Conservation (phyloP, 2,888 invertebrate genomes). For the Dasypogon diadema region DNA sequence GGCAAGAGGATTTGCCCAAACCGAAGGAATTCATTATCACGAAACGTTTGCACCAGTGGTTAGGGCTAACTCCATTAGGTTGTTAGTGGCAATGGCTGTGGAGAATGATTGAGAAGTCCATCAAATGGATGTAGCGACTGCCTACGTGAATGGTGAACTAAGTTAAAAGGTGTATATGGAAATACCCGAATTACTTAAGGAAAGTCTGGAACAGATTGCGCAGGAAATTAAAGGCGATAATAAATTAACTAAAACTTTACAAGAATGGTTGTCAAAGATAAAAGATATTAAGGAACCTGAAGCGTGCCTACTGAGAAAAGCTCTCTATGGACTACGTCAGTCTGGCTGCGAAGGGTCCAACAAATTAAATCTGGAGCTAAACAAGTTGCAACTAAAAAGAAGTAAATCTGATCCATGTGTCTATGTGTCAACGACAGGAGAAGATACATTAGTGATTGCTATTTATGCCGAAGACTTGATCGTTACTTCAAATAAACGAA, state of each 20-base stretch:
- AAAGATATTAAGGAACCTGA: too few species aligned
- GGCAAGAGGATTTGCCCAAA: slow-evolving; percentile 23
- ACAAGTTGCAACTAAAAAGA: slow-evolving; percentile 54
- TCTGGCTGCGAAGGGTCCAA: slow-evolving; percentile 58
- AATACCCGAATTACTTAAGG: not conserved
- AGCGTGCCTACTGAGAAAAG: slow-evolving; percentile 57
- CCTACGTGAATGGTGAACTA: slow-evolving; percentile 22
- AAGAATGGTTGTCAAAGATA: too few species aligned
- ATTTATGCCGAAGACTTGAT: slow-evolving; percentile 13
- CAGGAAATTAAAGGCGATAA: slow-evolving; percentile 1
- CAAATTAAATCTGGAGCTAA: slow-evolving; percentile 54
- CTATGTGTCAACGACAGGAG: not conserved
- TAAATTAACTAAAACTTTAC: not conserved
- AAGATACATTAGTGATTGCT: not conserved
- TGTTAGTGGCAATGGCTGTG: slow-evolving; percentile 10
- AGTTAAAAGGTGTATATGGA: slow-evolving; percentile 9
- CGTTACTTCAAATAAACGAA: not conserved
- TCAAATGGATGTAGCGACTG: slow-evolving; percentile 26
- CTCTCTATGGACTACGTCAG: slow-evolving; percentile 59
- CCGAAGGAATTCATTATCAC: slow-evolving; percentile 4
- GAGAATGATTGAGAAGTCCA: not conserved
- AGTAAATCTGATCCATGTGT: slow-evolving; percentile 42
- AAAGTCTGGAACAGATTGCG: not conserved
- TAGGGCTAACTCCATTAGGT: not conserved
- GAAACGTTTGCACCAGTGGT: slow-evolving; percentile 18